Conservation (phyloP, 2,888 invertebrate species). For the Ischnus inquisitorius region DNA sequence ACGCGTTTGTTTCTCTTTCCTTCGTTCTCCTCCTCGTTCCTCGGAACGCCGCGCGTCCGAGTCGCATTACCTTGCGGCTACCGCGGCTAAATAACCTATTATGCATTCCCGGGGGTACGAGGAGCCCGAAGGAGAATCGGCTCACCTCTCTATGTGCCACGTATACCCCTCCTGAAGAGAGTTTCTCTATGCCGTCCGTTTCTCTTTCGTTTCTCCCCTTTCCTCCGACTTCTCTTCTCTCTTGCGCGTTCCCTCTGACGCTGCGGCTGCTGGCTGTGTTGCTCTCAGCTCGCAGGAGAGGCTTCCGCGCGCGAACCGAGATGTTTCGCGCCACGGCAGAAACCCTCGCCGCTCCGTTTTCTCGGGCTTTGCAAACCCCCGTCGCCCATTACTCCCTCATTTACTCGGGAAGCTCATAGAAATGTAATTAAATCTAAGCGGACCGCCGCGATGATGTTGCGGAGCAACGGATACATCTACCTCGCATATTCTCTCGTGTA, state of each 20-base stretch:
- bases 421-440: slow-evolving; percentile 80
- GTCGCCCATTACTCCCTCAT: slow-evolving; percentile 77
- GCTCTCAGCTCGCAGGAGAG: slow-evolving; percentile 33
- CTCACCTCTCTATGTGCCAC: slow-evolving; percentile 47
- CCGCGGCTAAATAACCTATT: slow-evolving; percentile 81
- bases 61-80: slow-evolving; percentile 73
- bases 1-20: slow-evolving; percentile 43
- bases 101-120: slow-evolving; percentile 75
- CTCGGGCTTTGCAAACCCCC: slow-evolving; percentile 40
- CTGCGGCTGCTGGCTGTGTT: slow-evolving; percentile 45
- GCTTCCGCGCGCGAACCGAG: slow-evolving; percentile 16
- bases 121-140: slow-evolving; percentile 45
- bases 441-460: slow-evolving; percentile 72
- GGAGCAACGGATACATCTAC: slow-evolving; percentile 11
- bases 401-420: slow-evolving; percentile 74
- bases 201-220: slow-evolving; percentile 37
- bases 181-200: slow-evolving; percentile 10
- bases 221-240: slow-evolving; percentile 27
- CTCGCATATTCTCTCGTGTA: slow-evolving; percentile 3
- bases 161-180: slow-evolving; percentile 29
- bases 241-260: slow-evolving; percentile 15
- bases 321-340: slow-evolving; percentile 23
- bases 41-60: slow-evolving; percentile 60
- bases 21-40: slow-evolving; percentile 22
- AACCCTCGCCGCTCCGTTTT: slow-evolving; percentile 42